These are phyloP conservation scores for Nemapogon koenigi DNA, from an alignment of 2,888 invertebrate genomes.

Conservation along the genomic window DNA sequence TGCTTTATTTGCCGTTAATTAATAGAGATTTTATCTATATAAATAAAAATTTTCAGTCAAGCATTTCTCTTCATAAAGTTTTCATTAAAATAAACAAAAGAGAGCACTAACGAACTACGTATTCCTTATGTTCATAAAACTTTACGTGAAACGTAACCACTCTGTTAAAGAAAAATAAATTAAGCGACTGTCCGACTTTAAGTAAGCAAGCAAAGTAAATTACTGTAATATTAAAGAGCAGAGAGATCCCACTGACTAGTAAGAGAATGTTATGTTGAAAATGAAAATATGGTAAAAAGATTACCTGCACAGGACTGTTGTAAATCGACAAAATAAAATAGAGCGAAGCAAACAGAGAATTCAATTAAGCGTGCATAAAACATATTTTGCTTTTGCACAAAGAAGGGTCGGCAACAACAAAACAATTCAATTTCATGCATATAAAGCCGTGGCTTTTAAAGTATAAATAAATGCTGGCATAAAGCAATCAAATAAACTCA, in stretches of 20 bases:
- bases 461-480: not conserved
- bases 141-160: not conserved
- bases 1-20: no score
- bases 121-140: no score
- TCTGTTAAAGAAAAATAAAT: not conserved
- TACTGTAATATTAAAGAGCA: not conserved
- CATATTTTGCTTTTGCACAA: slow-evolving; percentile 6
- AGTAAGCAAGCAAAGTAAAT: slow-evolving; percentile 2
- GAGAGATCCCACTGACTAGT: not conserved
- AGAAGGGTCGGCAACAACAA: not conserved
- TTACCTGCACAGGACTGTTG: slow-evolving; percentile 3
- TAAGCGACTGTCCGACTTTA: not conserved
- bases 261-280: no score
- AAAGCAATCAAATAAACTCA: slow-evolving; percentile 4
- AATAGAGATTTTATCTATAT: no score
- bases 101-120: no score
- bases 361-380: slow-evolving; percentile 30
- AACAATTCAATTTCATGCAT: slow-evolving; percentile 9
- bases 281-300: not conserved
- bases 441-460: not conserved
- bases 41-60: no score
- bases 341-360: slow-evolving; percentile 39
- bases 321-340: slow-evolving; percentile 23
- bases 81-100: no score
- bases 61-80: no score